Base-by-base conservation (phyloP, 2,797 vertebrate genomes). In the Ctenopoma multispine region DNA sequence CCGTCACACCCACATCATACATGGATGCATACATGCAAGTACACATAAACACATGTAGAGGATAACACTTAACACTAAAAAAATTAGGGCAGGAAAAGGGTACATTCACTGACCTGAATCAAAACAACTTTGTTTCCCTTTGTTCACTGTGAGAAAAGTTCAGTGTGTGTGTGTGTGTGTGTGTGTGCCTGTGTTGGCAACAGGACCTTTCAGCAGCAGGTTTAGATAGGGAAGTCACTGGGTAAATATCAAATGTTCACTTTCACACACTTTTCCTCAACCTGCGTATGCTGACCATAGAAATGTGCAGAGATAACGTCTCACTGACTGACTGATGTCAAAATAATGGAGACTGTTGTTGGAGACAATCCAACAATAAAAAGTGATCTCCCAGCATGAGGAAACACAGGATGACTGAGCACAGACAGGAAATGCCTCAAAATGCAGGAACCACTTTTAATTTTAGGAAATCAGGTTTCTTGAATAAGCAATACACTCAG, bases 401-500 rank as follows among this genome's bases (percentile, higher is more conserved):
- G 59, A 77, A 54, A 88, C 84, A 83, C 81, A 66, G 74, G 41
- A 38, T 67, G 80, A 80, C 83, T 77, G 75, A 71, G 78, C 41
- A 36, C 84, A 86, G 77, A 87, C 51, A 72, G 88, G 81, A 90
- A 91, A 81, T 59, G 75, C 73, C 81, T 82, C 65, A 79, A 84
- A 72, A 76, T 81, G 69, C 87, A 89, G 91, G 87, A 91, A 90
- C 87, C 85, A 72, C 79, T 85, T 87, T 75, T 34, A 48, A 81
- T 79, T 69, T 83, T 75, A 3, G 61, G 83, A 91, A 90, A 82
- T 77, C 69, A 67, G 75, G 76, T 83, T 89, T 86, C 71, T 79
- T 83, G 76, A 79, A 89, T 77, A 85, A 85, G 77, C 65, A 36
- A 56, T 40, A 27, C 13, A 44, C 9, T 31, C 53, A 60, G 18